Conservation (phyloP, 2,797 vertebrate species). For the Vespertilio murinus region DNA sequence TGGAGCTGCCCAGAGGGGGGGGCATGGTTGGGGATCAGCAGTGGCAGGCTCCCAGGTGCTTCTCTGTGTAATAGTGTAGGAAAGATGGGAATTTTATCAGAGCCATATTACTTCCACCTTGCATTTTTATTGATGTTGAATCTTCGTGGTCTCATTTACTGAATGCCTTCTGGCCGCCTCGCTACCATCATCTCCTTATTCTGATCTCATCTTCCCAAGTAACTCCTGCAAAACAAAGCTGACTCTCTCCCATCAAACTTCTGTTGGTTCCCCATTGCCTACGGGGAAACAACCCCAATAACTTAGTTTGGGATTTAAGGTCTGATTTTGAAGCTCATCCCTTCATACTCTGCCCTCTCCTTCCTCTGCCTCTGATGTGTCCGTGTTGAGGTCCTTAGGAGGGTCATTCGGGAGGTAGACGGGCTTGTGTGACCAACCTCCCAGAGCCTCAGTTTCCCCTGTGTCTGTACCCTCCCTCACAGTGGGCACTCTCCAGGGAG, state of each 20-base stretch:
- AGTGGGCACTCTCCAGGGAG: fast-evolving
- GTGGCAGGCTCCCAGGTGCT: not conserved
- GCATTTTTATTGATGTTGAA: not conserved
- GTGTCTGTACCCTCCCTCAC: not conserved
- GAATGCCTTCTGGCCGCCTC: not conserved
- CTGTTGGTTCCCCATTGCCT: not conserved
- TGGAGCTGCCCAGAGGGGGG: not conserved
- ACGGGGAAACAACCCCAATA: not conserved
- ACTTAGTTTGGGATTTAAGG: not conserved
- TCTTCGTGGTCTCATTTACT: not conserved
- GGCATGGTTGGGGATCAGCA: not conserved
- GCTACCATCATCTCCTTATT: not conserved
- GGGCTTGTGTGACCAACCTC: not conserved
- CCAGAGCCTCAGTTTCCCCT: not conserved
- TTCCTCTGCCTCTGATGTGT: not conserved
- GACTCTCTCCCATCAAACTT: not conserved
- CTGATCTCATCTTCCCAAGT: not conserved
- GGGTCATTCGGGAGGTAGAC: not conserved
- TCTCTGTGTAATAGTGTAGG: not conserved
- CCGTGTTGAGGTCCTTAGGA: not conserved
- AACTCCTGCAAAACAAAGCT: not conserved
- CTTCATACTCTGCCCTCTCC: not conserved
- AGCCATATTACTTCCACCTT: not conserved
- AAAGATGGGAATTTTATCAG: not conserved
- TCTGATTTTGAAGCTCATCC: not conserved